Evolutionary conservation across 2,113 vertebrate genomes (phyloP).

Genomic region (Forbesichthys papilliferus): DNA sequence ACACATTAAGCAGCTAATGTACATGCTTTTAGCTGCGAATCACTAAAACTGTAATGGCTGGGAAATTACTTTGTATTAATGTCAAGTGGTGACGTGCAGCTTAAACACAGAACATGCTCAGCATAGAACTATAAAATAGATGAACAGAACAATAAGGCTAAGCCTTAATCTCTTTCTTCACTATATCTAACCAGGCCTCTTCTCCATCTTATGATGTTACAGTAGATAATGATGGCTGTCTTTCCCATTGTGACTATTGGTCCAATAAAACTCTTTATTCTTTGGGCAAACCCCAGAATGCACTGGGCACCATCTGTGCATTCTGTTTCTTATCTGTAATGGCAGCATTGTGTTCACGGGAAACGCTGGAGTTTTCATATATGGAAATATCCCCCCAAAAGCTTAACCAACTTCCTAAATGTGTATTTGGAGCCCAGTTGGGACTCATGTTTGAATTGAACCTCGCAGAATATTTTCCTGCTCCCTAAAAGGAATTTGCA

Average conservation of each 20-base stretch:
- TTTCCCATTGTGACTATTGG: slow-evolving; percentile 11
- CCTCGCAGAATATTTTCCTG: not conserved
- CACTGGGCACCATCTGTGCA: too few relatives aligned
- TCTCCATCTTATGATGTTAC: slow-evolving; percentile 8
- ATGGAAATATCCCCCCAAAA: too few relatives aligned
- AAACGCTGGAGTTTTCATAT: not conserved
- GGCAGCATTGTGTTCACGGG: not conserved
- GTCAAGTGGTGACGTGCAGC: slow-evolving; percentile 14
- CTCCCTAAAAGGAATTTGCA: not conserved
- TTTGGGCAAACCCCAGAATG: too few relatives aligned
- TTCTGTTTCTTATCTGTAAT: too few relatives aligned
- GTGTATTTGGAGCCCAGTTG: too few relatives aligned
- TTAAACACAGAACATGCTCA: not conserved
- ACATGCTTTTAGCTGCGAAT: slow-evolving; percentile 9
- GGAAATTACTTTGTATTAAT: slow-evolving; percentile 3
- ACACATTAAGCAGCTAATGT: not conserved
- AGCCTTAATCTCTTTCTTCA: not conserved
- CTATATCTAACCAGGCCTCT: not conserved
- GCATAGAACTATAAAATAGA: too few relatives aligned
- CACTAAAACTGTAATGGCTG: slow-evolving; percentile 20
- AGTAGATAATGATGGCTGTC: slow-evolving; percentile 26
- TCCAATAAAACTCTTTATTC: too few relatives aligned
- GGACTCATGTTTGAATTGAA: too few relatives aligned
- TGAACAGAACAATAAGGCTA: too few relatives aligned
- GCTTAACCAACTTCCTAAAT: too few relatives aligned